Evolutionary conservation across 2,113 vertebrate genomes (phyloP), one percentile per base, ranked within the genome.

Genomic region (Rhinopomastus cyanomelas): DNA sequence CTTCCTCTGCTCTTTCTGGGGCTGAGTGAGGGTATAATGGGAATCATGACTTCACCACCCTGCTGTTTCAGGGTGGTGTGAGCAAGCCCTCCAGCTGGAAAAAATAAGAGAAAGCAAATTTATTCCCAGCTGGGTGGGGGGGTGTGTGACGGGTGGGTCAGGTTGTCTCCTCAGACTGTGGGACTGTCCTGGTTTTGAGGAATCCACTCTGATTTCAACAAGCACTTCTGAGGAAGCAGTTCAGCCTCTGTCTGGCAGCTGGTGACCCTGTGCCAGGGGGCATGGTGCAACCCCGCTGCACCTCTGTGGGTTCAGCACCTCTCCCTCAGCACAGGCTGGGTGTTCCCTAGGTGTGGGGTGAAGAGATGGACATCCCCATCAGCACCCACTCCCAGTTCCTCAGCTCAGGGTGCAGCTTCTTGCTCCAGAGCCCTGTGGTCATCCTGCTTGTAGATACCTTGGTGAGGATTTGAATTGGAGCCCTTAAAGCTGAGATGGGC

Each of bases 201-300:
- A 65, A 37, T 4, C 21, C 39, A 10, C 21, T 32, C 26, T 3
- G 52, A 27, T 88, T 46, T 32, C 19, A 52, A 36, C 27, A 49
- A 60, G 51, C 15, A 13, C 23, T 53, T 44, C 49, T 20, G 2
- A 12, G 78, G 61, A 53, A 51, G 15, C 0, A 2, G 14, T 10
- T n/a, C n/a, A n/a, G 62, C 16, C 71, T 18, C 8, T 0, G 9
- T 30, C 32, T 26, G 9, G 44, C 27, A 23, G 74, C 17, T 20
- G 12, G 19, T 75, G 48, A 25, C 60, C 0, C 0, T 19, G 30
- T 48, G 17, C 8, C 2, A 3, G 22, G 85, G 85, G 60, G 18
- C 16, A 76, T 1, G 0, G 29, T 1, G 1, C 26, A 42, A n/a
- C 16, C 42, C 44, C 5, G 0, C 27, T 17, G 53, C 81, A 32